Conservation (phyloP, 92 coral and sea anemone genomes). For the Parazoanthus swiftii region DNA sequence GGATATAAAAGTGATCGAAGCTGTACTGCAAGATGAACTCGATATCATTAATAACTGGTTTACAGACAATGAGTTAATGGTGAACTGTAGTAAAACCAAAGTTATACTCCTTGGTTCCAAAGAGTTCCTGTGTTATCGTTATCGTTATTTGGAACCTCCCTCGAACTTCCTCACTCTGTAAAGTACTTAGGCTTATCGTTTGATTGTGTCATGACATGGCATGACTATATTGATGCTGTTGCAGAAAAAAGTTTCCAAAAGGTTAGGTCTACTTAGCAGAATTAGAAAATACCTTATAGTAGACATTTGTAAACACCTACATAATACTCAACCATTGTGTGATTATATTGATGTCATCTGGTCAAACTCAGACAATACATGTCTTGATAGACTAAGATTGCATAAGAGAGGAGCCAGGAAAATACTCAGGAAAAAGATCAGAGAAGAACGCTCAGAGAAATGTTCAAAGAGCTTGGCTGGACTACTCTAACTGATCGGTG, state of each 20-base stretch:
- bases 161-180: too few species aligned
- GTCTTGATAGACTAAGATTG: constrained; percentile 35
- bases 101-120: neutral
- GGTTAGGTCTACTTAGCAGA: neutral
- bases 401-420: neutral
- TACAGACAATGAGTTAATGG: constrained; percentile 15
- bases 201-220: neutral
- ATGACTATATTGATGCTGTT: neutral
- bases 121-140: neutral
- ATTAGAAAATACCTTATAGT: neutral
- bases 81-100: constrained; percentile 40
- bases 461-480: too few species aligned
- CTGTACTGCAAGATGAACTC: constrained; percentile 26
- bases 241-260: neutral
- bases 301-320: neutral
- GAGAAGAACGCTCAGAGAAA: too few species aligned
- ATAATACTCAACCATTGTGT: neutral
- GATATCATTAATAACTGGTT: constrained; percentile 36
- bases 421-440: too few species aligned
- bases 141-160: too few species aligned
- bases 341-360: neutral
- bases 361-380: too few species aligned
- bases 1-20: too few species aligned
- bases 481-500: too few species aligned
- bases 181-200: neutral